Evolutionary conservation across 2,888 invertebrate species (phyloP), one percentile per base, ranked within the genome.

Genomic region (Drosophila paramelanica): DNA sequence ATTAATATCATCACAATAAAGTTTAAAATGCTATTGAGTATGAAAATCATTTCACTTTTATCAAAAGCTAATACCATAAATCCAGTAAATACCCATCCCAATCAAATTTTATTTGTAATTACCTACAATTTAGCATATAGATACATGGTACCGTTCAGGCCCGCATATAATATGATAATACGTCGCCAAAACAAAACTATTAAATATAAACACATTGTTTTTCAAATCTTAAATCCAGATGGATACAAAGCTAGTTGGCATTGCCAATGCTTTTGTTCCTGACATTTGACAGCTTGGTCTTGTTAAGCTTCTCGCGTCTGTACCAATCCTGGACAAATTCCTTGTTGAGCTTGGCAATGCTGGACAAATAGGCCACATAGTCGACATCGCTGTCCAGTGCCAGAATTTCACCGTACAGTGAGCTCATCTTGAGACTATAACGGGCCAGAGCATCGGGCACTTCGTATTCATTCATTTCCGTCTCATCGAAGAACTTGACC

Each of bases 401-500:
- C 3, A 81, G 13, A 0, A 73, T 73, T 8, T 72, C 69, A 1
- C 64, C 50, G 25, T 57, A 82, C 1, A 79, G 45, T 1, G 60
- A 10, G 13, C 59, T 65, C 67, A 82, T 75, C 55, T 77, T 79
- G 0, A 67, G 8, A n/a, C 65, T 68, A 11, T 47, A 81, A 1
- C 23, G 53, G 11, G 51, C 52, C 41, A 82, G 20, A 1, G 81
- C 77, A 39, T 59, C 36, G 0, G 65, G 46, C 4, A 73, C 41
- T 2, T 72, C 52, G 1, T 46, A 62, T 36, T 77, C 70, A 23
- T 46, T 53, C 1, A 20, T 41, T 7, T 85, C 69, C 0, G 59
- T 43, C 14, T 81, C 82, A 25, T 85, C 82, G 20, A 41, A 17
- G 25, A 81, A 77, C 25, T 67, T 59, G 1, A 82, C 49, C 8